A percentile compares a stretch with the other conserved stretches of the same genome.
These are phyloP conservation scores for Corvus cornix DNA, from an alignment of 2,113 vertebrate species.

Conservation along the genomic window DNA sequence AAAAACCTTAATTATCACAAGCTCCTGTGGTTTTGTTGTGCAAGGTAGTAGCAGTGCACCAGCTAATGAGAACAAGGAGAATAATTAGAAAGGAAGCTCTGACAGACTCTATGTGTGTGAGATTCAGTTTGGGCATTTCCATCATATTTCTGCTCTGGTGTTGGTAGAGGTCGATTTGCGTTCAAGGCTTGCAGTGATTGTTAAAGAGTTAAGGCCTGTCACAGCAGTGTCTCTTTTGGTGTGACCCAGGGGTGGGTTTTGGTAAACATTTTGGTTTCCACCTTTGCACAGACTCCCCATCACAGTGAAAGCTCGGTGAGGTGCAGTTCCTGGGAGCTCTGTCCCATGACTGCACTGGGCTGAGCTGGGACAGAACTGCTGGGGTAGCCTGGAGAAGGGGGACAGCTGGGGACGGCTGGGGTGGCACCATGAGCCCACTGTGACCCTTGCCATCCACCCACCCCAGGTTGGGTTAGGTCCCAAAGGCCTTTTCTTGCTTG, in stretches of 20 bases:
- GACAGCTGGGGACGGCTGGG: neutral
- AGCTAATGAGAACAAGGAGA: neutral
- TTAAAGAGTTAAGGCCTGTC: neutral
- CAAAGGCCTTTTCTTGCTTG: neutral
- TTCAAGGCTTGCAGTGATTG: neutral
- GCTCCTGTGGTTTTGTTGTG: neutral
- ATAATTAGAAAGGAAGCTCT: neutral
- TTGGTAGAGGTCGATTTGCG: neutral
- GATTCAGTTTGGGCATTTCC: neutral
- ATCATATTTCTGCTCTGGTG: neutral
- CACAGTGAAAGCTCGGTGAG: neutral
- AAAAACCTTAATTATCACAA: neutral
- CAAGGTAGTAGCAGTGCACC: neutral
- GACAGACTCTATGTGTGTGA: neutral
- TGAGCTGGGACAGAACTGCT: neutral
- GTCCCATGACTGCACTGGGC: rapidly evolving
- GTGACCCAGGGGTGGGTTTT: neutral
- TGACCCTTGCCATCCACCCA: neutral
- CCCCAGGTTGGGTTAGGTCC: too few relatives aligned
- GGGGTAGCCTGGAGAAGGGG: neutral
- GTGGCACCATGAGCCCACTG: neutral
- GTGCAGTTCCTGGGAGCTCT: rapidly evolving
- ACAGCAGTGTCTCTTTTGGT: neutral
- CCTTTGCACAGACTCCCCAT: neutral
- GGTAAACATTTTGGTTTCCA: neutral